Percentiles rank a stretch among this genome's conserved stretches.
Evolutionary conservation across 2,888 invertebrate genomes (phyloP).

Genomic region (Ormyrus rosae): DNA sequence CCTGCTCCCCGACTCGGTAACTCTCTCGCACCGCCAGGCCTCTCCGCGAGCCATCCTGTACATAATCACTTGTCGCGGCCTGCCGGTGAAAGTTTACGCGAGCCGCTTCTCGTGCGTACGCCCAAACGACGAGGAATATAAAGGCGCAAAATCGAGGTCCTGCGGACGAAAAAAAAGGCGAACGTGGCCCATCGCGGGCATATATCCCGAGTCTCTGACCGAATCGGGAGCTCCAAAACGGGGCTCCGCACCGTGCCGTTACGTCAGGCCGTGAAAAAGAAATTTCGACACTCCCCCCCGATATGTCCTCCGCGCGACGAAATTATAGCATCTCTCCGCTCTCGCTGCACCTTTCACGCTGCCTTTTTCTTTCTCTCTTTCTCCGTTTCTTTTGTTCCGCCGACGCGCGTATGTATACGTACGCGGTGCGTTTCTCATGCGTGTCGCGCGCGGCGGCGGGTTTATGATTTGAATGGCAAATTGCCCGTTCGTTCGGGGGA

Average conservation of each 20-base stretch:
- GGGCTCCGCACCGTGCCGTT: too few species aligned
- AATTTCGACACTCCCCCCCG: constrained; percentile 28
- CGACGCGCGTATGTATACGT: constrained; percentile 18
- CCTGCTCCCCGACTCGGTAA: too few species aligned
- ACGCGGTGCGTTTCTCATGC: constrained; percentile 23
- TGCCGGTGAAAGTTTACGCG: constrained; percentile 21
- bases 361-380: not conserved
- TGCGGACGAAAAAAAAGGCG: too few species aligned
- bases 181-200: not conserved
- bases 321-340: constrained; percentile 26
- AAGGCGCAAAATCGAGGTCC: too few species aligned
- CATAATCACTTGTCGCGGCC: constrained; percentile 37
- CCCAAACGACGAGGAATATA: too few species aligned
- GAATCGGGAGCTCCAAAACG: not conserved
- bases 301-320: not conserved
- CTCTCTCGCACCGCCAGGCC: too few species aligned
- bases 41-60: not conserved
- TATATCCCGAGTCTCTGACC: not conserved
- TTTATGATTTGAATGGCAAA: constrained; percentile 49
- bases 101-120: too few species aligned
- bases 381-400: constrained; percentile 39
- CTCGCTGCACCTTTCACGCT: too few species aligned
- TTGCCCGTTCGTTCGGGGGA: not conserved
- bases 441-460: constrained; percentile 16
- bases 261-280: constrained; percentile 10